A percentile compares a stretch with the other conserved stretches of the same genome.
These are phyloP conservation scores for Lepas anatifera DNA, from an alignment of 2,888 invertebrate genomes.

Conservation along the genomic window DNA sequence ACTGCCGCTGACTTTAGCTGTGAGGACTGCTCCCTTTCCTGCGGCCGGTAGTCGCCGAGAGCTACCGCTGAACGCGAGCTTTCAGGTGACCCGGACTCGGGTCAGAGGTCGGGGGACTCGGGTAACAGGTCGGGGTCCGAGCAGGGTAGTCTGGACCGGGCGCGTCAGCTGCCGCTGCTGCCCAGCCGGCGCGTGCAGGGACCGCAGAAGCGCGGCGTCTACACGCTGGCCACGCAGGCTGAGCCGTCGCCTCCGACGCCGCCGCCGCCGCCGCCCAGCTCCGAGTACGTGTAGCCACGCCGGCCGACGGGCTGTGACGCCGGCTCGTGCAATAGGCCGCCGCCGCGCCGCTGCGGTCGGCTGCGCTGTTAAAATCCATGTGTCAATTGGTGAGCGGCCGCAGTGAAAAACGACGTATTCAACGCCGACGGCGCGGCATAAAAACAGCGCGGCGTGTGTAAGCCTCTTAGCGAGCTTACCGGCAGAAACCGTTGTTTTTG, in stretches of 20 bases:
- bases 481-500: constrained; percentile 5
- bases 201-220: constrained; percentile 19
- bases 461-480: constrained; percentile 9
- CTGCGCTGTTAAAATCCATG: too few species aligned
- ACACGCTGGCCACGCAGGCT: constrained; percentile 8
- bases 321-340: constrained; percentile 9
- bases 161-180: constrained; percentile 20
- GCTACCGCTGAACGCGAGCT: too few species aligned
- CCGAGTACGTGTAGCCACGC: constrained; percentile 22
- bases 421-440: background rate
- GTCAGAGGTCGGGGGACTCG: background rate
- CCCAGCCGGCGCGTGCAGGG: constrained; percentile 22
- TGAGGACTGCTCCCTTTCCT: background rate
- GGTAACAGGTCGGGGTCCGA: background rate
- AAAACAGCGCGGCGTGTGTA: background rate
- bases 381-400: too few species aligned
- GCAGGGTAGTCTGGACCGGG: background rate
- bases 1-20: background rate
- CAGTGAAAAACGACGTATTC: too few species aligned
- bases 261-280: constrained; percentile 23
- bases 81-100: background rate
- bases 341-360: background rate
- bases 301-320: background rate
- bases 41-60: too few species aligned
- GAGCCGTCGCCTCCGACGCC: constrained; percentile 19